Evolutionary conservation across 2,888 invertebrate species (phyloP).

Genomic region (Drosophila siamana): DNA sequence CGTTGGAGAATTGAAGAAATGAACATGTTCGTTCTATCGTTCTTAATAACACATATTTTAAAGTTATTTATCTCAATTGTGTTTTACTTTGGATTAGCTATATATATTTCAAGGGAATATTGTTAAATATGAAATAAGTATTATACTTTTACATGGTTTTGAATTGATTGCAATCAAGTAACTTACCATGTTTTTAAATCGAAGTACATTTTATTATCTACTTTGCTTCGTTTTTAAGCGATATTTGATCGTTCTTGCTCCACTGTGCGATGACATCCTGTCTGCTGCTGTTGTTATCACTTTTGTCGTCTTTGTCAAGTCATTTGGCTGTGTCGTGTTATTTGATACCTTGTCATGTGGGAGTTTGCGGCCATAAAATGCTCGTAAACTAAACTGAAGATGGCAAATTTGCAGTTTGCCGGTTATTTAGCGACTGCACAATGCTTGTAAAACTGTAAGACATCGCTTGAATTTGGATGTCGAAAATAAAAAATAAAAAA

Average conservation of each 20-base stretch:
- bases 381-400: slow-evolving; percentile 12
- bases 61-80: no score
- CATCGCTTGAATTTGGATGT: slow-evolving; percentile 6
- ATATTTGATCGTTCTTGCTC: background rate
- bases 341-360: slow-evolving; percentile 52
- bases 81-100: no score
- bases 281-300: slow-evolving; percentile 46
- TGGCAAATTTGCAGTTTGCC: slow-evolving; percentile 7
- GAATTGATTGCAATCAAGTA: no score
- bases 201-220: no score
- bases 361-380: slow-evolving; percentile 25
- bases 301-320: slow-evolving; percentile 38
- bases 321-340: slow-evolving; percentile 44
- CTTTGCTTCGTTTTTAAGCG: background rate
- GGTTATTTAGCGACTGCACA: slow-evolving; percentile 12
- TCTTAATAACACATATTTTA: no score
- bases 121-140: no score
- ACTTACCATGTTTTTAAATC: no score
- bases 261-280: slow-evolving; percentile 45
- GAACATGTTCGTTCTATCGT: no score
- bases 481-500: slow-evolving; percentile 29
- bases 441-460: slow-evolving; percentile 47
- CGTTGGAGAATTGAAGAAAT: background rate
- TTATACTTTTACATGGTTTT: no score
- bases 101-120: no score